phyloP scores from a whole-genome alignment of 1,140 invertebrate genomes.

The Danaus melanippus region DNA sequence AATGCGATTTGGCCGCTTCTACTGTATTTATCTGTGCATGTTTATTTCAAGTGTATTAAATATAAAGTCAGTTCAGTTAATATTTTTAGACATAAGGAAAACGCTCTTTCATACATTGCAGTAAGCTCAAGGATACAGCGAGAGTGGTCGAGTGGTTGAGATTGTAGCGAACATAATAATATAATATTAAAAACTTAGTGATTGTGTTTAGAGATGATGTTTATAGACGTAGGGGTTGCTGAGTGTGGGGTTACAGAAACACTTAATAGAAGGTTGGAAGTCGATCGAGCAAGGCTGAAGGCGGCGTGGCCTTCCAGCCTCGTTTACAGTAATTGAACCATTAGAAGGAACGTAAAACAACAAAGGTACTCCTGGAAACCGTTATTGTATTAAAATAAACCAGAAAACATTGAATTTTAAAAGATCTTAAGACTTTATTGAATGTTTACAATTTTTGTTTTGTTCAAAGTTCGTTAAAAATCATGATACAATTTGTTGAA shows the following conservation, averaged over 20 bases:
- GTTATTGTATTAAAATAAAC: no score
- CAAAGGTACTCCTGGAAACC: neutral
- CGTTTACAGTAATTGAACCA: conserved; percentile 33
- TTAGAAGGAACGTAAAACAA: conserved; percentile 18
- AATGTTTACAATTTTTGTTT: neutral
- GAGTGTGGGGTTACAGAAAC: conserved; percentile 36
- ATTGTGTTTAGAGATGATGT: neutral
- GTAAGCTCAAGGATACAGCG: no score
- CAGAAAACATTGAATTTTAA: no score
- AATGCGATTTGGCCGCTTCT: neutral
- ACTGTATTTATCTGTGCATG: no score
- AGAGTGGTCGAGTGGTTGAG: neutral
- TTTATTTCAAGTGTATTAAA: no score
- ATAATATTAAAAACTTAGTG: neutral
- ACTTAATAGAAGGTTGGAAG: conserved; percentile 60
- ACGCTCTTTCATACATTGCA: no score
- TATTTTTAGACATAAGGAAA: no score
- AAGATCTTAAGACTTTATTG: no score
- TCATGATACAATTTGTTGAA: neutral
- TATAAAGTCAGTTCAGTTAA: no score
- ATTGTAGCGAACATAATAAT: neutral
- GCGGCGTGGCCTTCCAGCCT: conserved; percentile 34
- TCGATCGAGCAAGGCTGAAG: conserved; percentile 61
- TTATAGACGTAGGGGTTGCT: neutral
- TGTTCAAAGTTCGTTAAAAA: neutral